Conservation (phyloP, 2,888 invertebrate genomes). For the Iselma pallidipennis region DNA sequence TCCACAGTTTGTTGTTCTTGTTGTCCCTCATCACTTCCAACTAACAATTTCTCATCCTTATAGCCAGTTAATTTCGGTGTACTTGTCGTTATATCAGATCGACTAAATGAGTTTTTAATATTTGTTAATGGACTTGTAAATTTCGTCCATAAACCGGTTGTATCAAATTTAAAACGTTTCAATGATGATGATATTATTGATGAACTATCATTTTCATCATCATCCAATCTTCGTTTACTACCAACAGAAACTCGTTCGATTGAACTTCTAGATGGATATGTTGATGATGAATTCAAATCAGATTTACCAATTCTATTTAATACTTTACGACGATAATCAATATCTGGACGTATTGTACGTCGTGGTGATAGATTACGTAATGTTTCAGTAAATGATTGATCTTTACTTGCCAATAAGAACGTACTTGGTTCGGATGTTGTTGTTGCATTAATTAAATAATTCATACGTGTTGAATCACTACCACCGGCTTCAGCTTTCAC, state of each 20-base stretch:
- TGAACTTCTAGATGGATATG: conserved; percentile 12
- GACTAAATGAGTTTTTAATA: conserved; percentile 39
- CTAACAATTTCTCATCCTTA: conserved; percentile 39
- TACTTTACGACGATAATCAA: conserved; percentile 34
- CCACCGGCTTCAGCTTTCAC: conserved; percentile 46
- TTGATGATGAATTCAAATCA: conserved; percentile 25
- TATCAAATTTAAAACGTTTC: conserved; percentile 39
- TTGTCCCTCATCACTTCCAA: conserved; percentile 35
- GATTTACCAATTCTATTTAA: conserved; percentile 32
- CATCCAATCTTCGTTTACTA: conserved; percentile 45
- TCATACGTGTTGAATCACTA: conserved; percentile 44
- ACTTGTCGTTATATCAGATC: conserved; percentile 37
- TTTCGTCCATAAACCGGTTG: conserved; percentile 39
- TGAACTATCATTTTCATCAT: conserved; percentile 37
- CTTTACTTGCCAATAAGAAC: conserved; percentile 37
- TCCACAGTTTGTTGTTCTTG: conserved; percentile 24
- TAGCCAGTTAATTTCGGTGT: conserved; percentile 50
- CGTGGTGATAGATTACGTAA: conserved; percentile 39
- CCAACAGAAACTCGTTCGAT: conserved; percentile 37
- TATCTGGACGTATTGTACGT: conserved; percentile 37
- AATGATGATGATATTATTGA: background rate
- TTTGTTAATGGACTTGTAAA: conserved; percentile 45
- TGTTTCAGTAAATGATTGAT: conserved; percentile 42
- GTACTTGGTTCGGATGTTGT: conserved; percentile 29
- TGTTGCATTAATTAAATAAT: conserved; percentile 31